Percentiles rank a stretch among this genome's conserved stretches.
These are phyloP conservation scores for Ips nitidus DNA, from an alignment of 1,140 invertebrate genomes.

Conservation along the genomic window DNA sequence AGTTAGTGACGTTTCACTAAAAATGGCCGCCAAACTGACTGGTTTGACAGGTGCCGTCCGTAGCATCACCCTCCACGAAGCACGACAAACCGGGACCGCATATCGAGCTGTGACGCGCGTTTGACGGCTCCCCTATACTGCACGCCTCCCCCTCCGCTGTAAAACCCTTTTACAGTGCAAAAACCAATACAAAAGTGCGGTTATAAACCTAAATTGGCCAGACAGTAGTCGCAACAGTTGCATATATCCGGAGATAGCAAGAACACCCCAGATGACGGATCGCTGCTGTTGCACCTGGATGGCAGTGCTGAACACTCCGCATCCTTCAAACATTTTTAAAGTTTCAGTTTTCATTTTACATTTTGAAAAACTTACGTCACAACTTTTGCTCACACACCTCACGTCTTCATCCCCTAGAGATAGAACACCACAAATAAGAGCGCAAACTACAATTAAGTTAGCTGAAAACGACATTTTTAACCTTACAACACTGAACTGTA, in stretches of 20 bases:
- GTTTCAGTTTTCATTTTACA: not conserved
- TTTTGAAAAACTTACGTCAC: conserved; percentile 1
- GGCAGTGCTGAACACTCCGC: conserved; percentile 6
- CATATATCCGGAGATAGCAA: conserved; percentile 55
- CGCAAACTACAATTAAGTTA: too few species aligned
- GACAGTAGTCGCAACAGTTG: conserved; percentile 62
- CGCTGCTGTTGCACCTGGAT: conserved; percentile 13
- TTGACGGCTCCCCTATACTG: conserved; percentile 47
- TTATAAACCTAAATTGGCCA: conserved; percentile 53
- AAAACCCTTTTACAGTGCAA: conserved; percentile 13
- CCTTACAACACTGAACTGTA: too few species aligned
- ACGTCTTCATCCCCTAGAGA: conserved; percentile 17
- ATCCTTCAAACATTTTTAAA: conserved; percentile 7
- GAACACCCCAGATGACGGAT: conserved; percentile 11
- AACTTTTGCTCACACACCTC: conserved; percentile 11
- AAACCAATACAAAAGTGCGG: not conserved
- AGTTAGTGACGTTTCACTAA: too few species aligned
- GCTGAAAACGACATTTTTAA: too few species aligned
- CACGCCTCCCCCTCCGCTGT: conserved; percentile 49
- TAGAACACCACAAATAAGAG: not conserved
- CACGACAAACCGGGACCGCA: conserved; percentile 54
- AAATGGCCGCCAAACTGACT: conserved; percentile 31
- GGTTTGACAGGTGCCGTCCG: conserved; percentile 36
- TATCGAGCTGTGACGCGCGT: conserved; percentile 44
- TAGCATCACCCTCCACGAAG: conserved; percentile 14